phyloP scores from a whole-genome alignment of 2,113 vertebrate genomes.

The Entosphenus tridentatus region DNA sequence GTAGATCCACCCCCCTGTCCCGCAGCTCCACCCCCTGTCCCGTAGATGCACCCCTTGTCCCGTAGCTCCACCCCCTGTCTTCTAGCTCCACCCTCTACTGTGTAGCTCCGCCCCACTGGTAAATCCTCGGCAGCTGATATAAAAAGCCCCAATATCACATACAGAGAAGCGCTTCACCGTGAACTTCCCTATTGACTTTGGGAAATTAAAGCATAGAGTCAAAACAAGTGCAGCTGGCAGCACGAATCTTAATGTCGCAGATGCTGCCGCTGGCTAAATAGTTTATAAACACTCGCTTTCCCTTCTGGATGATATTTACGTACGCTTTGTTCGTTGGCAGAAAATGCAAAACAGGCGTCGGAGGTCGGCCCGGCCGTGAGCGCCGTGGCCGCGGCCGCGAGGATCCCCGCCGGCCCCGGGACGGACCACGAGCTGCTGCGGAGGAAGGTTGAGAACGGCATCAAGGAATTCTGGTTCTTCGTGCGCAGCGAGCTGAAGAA shows the following conservation, averaged over 20 bases:
- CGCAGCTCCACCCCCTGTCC: too few relatives aligned
- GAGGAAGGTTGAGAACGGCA: slow-evolving; percentile 68
- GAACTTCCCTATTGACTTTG: too few relatives aligned
- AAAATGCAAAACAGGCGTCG: neutral
- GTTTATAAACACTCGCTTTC: too few relatives aligned
- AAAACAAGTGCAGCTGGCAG: too few relatives aligned
- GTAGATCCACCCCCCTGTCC: too few relatives aligned
- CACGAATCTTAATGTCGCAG: too few relatives aligned
- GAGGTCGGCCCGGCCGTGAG: neutral
- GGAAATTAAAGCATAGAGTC: too few relatives aligned
- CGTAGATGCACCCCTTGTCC: neutral
- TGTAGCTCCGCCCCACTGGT: neutral
- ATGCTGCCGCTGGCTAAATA: too few relatives aligned
- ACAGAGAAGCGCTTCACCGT: too few relatives aligned
- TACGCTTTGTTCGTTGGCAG: slow-evolving; percentile 8
- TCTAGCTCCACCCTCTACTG: neutral
- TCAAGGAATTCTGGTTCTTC: slow-evolving; percentile 94
- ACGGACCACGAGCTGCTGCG: slow-evolving; percentile 73
- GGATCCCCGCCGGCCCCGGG: slow-evolving; percentile 30
- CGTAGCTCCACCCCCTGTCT: neutral
- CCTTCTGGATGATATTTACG: slow-evolving; percentile 7
- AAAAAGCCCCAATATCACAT: too few relatives aligned
- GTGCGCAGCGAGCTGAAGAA: slow-evolving; percentile 84
- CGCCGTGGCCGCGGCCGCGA: neutral
- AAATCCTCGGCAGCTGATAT: too few relatives aligned